Base-by-base conservation (phyloP, 2,888 invertebrate genomes). In the Ormyrus labotus region DNA sequence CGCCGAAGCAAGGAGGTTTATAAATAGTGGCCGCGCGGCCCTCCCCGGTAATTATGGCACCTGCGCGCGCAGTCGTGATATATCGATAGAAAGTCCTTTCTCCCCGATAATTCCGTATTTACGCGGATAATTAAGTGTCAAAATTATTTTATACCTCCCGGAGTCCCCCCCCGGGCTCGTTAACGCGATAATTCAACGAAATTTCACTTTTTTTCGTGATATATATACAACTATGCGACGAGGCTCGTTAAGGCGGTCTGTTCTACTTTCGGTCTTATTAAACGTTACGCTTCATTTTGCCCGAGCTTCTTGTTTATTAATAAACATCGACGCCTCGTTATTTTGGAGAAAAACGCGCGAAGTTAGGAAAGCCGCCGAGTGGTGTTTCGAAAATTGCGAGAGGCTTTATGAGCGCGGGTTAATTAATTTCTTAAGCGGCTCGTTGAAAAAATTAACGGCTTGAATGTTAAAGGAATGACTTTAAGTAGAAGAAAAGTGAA, bases 91-190 rank as follows among this genome's bases (percentile, higher is more conserved):
- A 78, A 81, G 81, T 81, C 70, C 48, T 81, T 81, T 81, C 81
- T 78, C 74, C n/a, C 53, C 64, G 60, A 77, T 64, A 77, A 61
- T 78, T 13, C 64, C 11, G 50, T 57, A 63, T 69, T 75, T 78
- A 75, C 67, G 61, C 65, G 58, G 50, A 68, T 70, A 82, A 82
- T 82, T 82, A 82, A 82, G 57, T 77, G 79, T 82, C 79, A 76
- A 77, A 80, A 80, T 72, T 75, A 72, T 72, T 71, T 75, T 74
- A 70, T 74, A 48, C 58, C 34, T 34, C 34, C 34, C 19, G 19
- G 50, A 13, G 13, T 13, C 13, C 50, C 34, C 48, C 57, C n/a
- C 34, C 7, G 57, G 57, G 48, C 34, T 68, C 67, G 45, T 80
- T 65, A 76, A 45, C 34, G 50, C 50, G 61, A 67, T 71, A 65